Conservation (phyloP, 2,888 invertebrate genomes). For the Plebejus argus region DNA sequence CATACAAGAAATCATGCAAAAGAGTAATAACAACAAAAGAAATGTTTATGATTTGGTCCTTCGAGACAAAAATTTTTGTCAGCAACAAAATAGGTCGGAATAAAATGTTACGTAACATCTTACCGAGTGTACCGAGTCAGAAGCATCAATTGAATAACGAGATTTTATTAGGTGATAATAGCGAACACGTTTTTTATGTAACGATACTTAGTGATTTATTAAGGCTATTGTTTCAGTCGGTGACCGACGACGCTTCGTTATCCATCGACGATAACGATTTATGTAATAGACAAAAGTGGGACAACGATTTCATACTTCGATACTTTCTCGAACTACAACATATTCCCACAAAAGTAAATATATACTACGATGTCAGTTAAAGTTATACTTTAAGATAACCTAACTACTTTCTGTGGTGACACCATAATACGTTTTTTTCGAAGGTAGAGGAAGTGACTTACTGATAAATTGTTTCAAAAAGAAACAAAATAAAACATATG, state of each 20-base stretch:
- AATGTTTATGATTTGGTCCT: not conserved
- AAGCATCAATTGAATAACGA: constrained; percentile 34
- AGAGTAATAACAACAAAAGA: too few relatives aligned
- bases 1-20: too few relatives aligned
- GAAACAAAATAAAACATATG: not conserved
- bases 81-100: not conserved
- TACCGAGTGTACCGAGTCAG: constrained; percentile 21
- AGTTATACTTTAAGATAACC: not conserved
- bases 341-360: not conserved
- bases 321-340: constrained; percentile 11
- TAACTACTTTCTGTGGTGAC: not conserved
- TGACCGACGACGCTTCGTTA: constrained; percentile 43
- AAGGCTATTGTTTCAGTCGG: constrained; percentile 47
- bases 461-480: not conserved
- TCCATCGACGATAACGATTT: constrained; percentile 37
- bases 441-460: not conserved
- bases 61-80: not conserved
- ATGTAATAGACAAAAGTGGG: constrained; percentile 33
- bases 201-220: constrained; percentile 34
- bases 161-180: constrained; percentile 35
- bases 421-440: not conserved
- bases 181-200: constrained; percentile 35
- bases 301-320: constrained; percentile 12
- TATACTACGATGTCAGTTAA: not conserved
- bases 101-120: not conserved